phyloP scores from a whole-genome alignment of 1,140 invertebrate genomes.

The Sitodiplosis mosellana region DNA sequence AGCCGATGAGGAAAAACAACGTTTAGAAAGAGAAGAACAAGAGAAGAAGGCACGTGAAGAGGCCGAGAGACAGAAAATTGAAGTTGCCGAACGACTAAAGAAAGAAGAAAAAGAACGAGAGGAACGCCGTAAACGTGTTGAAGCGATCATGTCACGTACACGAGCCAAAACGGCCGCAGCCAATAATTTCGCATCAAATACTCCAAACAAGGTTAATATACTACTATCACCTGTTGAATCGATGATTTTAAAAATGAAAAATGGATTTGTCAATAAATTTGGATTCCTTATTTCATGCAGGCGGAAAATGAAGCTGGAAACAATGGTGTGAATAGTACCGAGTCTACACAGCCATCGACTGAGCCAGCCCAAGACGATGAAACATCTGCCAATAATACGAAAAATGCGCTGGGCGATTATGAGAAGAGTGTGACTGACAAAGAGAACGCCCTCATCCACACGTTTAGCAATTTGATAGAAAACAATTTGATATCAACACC shows the following conservation, averaged over 20 bases:
- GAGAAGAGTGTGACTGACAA: conserved; percentile 24
- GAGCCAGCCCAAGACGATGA: conserved; percentile 3
- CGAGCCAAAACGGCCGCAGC: conserved; percentile 39
- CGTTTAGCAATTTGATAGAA: conserved; percentile 10
- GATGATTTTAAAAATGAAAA: not conserved
- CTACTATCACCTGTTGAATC: too few species aligned
- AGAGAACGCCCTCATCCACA: conserved; percentile 23
- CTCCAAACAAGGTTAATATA: conserved; percentile 23
- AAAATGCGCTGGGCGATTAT: conserved; percentile 16
- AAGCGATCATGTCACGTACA: conserved; percentile 67
- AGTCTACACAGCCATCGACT: not conserved
- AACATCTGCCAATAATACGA: conserved; percentile 9
- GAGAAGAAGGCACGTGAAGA: conserved; percentile 58
- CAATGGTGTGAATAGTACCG: not conserved
- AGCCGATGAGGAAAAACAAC: conserved; percentile 47
- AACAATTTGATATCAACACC: not conserved
- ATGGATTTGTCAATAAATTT: not conserved
- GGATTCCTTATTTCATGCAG: not conserved
- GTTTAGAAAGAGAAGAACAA: conserved; percentile 56
- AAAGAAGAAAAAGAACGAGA: conserved; percentile 65
- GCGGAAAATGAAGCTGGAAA: not conserved
- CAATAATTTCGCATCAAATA: conserved; percentile 18
- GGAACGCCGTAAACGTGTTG: conserved; percentile 55
- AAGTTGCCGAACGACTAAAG: conserved; percentile 52
- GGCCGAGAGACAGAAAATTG: conserved; percentile 53